Evolutionary conservation across 2,888 invertebrate genomes (phyloP).

Genomic region (Ganaspis brasiliensis): DNA sequence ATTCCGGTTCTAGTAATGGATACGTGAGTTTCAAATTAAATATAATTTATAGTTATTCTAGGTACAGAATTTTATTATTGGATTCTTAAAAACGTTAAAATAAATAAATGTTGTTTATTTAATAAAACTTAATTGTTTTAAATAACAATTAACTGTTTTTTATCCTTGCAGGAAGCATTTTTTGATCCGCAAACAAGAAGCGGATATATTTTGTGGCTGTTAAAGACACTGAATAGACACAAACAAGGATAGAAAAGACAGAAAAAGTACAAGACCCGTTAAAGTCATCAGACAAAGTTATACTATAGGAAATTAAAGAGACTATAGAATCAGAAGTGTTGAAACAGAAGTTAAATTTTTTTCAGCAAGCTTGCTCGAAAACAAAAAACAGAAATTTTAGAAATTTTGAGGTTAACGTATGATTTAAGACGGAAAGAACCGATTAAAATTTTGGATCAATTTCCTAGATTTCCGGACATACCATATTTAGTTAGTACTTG

Average conservation of each 20-base stretch:
- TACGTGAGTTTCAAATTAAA: slow-evolving; percentile 1
- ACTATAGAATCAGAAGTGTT: no score
- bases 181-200: slow-evolving; percentile 7
- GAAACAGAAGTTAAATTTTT: not conserved
- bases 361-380: not conserved
- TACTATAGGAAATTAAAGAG: no score
- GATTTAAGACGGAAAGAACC: not conserved
- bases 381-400: not conserved
- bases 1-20: not conserved
- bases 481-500: slow-evolving; percentile 11
- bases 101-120: not conserved
- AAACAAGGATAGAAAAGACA: no score
- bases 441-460: not conserved
- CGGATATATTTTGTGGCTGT: not conserved
- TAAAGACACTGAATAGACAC: not conserved
- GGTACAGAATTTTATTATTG: not conserved
- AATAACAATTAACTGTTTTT: no score
- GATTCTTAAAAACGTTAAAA: not conserved
- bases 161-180: not conserved
- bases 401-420: not conserved
- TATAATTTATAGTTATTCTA: not conserved
- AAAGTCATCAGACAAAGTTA: no score
- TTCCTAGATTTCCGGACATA: not conserved
- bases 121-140: no score
- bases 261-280: no score